phyloP scores from a whole-genome alignment of 2,888 invertebrate species.

The Argyresthia albistria region DNA sequence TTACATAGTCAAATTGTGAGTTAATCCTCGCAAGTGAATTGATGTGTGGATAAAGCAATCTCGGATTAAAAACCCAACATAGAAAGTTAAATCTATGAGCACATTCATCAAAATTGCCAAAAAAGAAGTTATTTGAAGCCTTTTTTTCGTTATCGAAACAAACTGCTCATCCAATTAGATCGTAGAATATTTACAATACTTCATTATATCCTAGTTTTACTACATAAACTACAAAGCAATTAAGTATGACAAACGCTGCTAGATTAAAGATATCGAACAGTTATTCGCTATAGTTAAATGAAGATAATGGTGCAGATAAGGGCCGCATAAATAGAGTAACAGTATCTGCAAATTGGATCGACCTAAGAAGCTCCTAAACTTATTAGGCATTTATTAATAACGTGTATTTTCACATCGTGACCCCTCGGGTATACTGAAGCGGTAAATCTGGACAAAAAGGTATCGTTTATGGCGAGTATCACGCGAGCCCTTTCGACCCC shows the following conservation, averaged over 20 bases:
- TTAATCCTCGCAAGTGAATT: no score
- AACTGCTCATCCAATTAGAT: no score
- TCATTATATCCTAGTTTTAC: no score
- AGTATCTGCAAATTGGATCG: slow-evolving; percentile 22
- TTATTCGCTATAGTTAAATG: slow-evolving; percentile 16
- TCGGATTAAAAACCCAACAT: no score
- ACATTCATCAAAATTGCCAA: no score
- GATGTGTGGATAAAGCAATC: no score
- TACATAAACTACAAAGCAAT: not conserved
- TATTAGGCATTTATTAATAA: slow-evolving; percentile 55
- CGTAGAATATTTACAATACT: no score
- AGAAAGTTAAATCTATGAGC: no score
- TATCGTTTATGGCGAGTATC: slow-evolving; percentile 52
- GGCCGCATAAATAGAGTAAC: slow-evolving; percentile 29
- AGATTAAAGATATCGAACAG: slow-evolving; percentile 1
- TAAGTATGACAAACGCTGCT: slow-evolving; percentile 14
- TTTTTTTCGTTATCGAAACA: no score
- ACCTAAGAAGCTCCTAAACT: slow-evolving; percentile 26
- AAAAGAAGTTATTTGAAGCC: no score
- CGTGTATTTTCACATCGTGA: slow-evolving; percentile 50
- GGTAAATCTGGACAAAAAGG: slow-evolving; percentile 57
- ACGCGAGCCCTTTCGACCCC: slow-evolving; percentile 58
- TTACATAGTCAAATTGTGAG: no score
- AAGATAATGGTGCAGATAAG: slow-evolving; percentile 38
- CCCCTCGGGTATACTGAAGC: slow-evolving; percentile 28